Base-by-base conservation (phyloP, 2,113 vertebrate species). In the Scytalopus superciliaris region DNA sequence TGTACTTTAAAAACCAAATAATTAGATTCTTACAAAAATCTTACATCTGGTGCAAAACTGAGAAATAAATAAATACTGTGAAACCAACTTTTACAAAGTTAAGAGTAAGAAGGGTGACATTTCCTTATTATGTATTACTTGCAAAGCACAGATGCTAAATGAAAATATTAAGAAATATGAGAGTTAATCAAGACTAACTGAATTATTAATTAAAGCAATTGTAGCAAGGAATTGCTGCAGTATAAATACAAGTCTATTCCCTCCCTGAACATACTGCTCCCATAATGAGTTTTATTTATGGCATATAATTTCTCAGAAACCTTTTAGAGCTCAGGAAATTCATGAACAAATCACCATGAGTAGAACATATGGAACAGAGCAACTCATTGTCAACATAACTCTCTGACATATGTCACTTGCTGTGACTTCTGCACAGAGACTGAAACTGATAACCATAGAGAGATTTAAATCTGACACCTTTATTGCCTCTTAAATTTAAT, bases 141-240 rank as follows among this genome's bases (percentile, higher is more conserved):
- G 50, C 14, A 72, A 91, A 84, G 14, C 27, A 42, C 1, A 81
- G 33, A 10, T 37, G n/a, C 59, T 72, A 75, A 55, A 64, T 66
- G 13, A 86, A 92, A 78, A 24, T 14, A 15, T 63, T 74, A 6
- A 67, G 42, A 72, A 76, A 79, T 49, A 47, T 0, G 0, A 87
- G 19, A 30, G 12, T 74, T 83, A 83, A 77, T 77, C 6, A 80
- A 39, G 37, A 31, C n/a, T 70, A 47, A 80, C 12, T 52, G 39
- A 89, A 67, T 56, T 74, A 87, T 53, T 96, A 87, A 80, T 49
- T 70, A 74, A 68, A 96, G 50, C 14, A n/a, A 50, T 75, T 89
- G 55, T 49, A 89, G 16, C 39, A 74, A 9, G 78, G 37, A 80
- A 81, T 45, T 70, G 10, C 42, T 70, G 30, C 30, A 74, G 57